Evolutionary conservation across 1,140 invertebrate species (phyloP), one percentile per base, ranked within the genome.

Genomic region (Zelostemma sp.): DNA sequence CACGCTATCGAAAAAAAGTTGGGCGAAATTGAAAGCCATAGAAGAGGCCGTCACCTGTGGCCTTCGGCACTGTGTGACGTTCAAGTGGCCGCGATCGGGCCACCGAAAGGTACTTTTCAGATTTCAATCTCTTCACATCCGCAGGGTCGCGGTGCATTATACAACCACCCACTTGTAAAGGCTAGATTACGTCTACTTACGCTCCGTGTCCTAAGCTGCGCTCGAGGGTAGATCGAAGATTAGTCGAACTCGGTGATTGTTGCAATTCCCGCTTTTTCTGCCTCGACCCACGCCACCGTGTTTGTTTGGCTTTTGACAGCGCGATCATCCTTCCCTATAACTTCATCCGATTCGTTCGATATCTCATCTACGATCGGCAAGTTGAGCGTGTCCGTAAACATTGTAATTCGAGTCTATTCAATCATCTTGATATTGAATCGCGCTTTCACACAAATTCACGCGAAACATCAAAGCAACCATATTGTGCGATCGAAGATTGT

Each of bases 401-500:
- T 73, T 57, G 78, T 76, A 80, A 80, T 68, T 73, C 60, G 74
- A 78, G 66, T 67, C 51, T 41, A 25, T 67, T 53, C 38, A 25
- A 40, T 18, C 33, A 79, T 79, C 68, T 64, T 9, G 58, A 73
- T 73, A 57, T 61, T 18, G 54, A 63, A 54, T 21, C 57, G 16
- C n/a, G 0, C 14, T 62, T 53, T 43, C 35, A 53, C 45, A 43
- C 56, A 46, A 47, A 6, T 55, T 28, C 53, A 48, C 3, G 12
- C 33, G 47, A 51, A 40, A 49, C 17, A 46, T 48, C n/a, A 31
- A 16, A 0, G 2, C 47, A 16, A 40, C 1, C 3, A n/a, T n/a
- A n/a, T 11, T 38, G 35, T 11, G 35, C n/a, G 3, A 38, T 38
- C 35, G 35, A 14, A 38, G 35, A 38, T 38, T 38, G n/a, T n/a